Evolutionary conservation across 2,888 invertebrate genomes (phyloP).

Genomic region (Eupithecia inturbata): DNA sequence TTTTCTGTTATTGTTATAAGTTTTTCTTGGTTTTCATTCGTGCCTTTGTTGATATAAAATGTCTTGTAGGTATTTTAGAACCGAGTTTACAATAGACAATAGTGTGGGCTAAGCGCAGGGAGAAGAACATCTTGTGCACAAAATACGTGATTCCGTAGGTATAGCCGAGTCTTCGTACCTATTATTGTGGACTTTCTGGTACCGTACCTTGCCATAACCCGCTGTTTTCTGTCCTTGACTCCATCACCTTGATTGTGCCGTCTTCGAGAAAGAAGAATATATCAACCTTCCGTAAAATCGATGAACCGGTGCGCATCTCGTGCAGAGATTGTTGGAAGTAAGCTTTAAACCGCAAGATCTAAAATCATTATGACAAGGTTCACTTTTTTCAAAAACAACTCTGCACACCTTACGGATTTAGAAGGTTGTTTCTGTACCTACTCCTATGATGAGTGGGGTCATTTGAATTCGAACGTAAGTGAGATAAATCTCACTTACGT

Average conservation of each 20-base stretch:
- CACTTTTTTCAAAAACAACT: not conserved
- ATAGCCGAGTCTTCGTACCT: too few species aligned
- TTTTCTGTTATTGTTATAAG: too few species aligned
- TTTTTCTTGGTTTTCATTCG: too few species aligned
- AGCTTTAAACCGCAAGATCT: conserved; percentile 91
- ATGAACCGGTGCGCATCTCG: conserved; percentile 87
- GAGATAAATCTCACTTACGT: too few species aligned
- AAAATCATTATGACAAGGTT: conserved; percentile 36
- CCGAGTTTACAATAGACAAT: too few species aligned
- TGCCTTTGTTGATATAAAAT: too few species aligned
- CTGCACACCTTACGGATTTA: not conserved
- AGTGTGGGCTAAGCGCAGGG: too few species aligned
- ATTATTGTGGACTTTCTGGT: not conserved
- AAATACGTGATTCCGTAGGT: too few species aligned
- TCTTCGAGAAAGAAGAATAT: conserved; percentile 96
- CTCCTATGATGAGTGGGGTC: too few species aligned
- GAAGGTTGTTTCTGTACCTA: not conserved
- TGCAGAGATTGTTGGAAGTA: conserved; percentile 92
- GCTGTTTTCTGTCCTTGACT: conserved; percentile 92
- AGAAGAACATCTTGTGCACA: too few species aligned
- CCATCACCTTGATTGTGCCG: conserved; percentile 94
- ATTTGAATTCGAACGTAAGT: too few species aligned
- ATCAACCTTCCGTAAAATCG: conserved; percentile 90
- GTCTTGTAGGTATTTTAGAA: too few species aligned
- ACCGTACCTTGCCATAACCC: conserved; percentile 91